Evolutionary conservation across 2,888 invertebrate species (phyloP).

Genomic region (Eupeodes latifasciatus): DNA sequence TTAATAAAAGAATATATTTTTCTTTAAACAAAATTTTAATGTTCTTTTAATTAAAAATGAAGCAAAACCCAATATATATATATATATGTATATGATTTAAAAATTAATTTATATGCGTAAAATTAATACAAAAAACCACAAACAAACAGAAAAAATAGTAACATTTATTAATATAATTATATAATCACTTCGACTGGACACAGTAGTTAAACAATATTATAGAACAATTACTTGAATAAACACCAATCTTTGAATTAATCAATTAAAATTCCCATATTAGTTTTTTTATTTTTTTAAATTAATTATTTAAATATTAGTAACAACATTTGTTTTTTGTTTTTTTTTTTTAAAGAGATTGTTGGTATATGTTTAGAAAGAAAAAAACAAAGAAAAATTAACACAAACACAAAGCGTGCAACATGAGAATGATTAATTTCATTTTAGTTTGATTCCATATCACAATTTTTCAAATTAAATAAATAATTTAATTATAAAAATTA

Average conservation of each 20-base stretch:
- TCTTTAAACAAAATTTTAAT: constrained; percentile 3
- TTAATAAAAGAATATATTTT: background rate
- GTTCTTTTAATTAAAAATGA: constrained; percentile 49
- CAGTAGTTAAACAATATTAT: constrained; percentile 74
- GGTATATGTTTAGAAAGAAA: constrained; percentile 53
- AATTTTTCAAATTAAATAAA: constrained; percentile 48
- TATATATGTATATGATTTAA: constrained; percentile 46
- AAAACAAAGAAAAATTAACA: constrained; percentile 72
- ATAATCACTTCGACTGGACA: constrained; percentile 77
- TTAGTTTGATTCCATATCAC: constrained; percentile 59
- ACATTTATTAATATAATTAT: constrained; percentile 73
- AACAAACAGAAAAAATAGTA: constrained; percentile 71
- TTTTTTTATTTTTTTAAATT: constrained; percentile 41
- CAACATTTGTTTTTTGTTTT: constrained; percentile 55
- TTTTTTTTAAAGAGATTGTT: constrained; percentile 56
- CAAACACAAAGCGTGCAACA: constrained; percentile 82
- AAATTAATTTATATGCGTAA: constrained; percentile 47
- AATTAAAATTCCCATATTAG: constrained; percentile 66
- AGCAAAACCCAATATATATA: constrained; percentile 49
- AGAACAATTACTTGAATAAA: constrained; percentile 75
- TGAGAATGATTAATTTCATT: constrained; percentile 72
- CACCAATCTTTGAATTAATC: constrained; percentile 75
- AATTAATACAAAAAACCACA: constrained; percentile 69
- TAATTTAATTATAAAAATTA: constrained; percentile 42
- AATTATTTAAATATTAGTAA: constrained; percentile 46